A percentile compares a stretch with the other conserved stretches of the same genome.
phyloP scores from a whole-genome alignment of 2,797 vertebrate species.

The Spondyliosoma cantharus region DNA sequence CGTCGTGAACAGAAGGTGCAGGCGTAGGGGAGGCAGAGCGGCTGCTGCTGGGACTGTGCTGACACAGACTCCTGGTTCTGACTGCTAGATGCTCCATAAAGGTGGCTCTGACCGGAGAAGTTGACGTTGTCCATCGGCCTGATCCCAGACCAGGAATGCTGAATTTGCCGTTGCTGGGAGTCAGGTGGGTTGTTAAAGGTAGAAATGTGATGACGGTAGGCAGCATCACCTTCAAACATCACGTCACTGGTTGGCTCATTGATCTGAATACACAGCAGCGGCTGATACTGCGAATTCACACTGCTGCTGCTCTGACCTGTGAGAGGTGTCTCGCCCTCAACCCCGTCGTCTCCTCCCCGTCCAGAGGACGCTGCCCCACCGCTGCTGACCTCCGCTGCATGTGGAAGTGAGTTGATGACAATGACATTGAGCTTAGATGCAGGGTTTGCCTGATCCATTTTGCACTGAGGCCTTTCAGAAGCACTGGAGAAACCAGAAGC shows the following conservation, averaged over 20 bases:
- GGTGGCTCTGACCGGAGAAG: slow-evolving; percentile 11
- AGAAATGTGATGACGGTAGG: not conserved
- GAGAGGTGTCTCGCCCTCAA: not conserved
- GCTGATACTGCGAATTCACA: slow-evolving; percentile 24
- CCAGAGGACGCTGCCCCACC: not conserved
- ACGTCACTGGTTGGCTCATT: slow-evolving; percentile 2
- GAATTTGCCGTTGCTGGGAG: slow-evolving; percentile 17
- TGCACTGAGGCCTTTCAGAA: not conserved
- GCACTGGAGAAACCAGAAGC: not conserved
- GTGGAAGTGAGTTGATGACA: slow-evolving; percentile 3
- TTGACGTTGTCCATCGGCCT: not conserved
- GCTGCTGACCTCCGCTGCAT: not conserved
- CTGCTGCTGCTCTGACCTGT: not conserved
- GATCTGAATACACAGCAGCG: slow-evolving; percentile 24
- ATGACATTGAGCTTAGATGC: slow-evolving; percentile 12
- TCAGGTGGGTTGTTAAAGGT: slow-evolving; percentile 23
- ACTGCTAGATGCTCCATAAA: not conserved
- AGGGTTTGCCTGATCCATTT: not conserved
- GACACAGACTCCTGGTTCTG: slow-evolving; percentile 25
- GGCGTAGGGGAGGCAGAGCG: slow-evolving; percentile 34
- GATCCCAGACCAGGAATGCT: slow-evolving; percentile 25
- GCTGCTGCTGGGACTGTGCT: slow-evolving; percentile 8
- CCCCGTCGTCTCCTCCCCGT: not conserved
- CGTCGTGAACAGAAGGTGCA: slow-evolving; percentile 60
- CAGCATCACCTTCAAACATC: not conserved